A percentile compares a stretch with the other conserved stretches of the same genome.
Evolutionary conservation across 2,797 vertebrate species (phyloP).

Genomic region (Epinephelus awoara): DNA sequence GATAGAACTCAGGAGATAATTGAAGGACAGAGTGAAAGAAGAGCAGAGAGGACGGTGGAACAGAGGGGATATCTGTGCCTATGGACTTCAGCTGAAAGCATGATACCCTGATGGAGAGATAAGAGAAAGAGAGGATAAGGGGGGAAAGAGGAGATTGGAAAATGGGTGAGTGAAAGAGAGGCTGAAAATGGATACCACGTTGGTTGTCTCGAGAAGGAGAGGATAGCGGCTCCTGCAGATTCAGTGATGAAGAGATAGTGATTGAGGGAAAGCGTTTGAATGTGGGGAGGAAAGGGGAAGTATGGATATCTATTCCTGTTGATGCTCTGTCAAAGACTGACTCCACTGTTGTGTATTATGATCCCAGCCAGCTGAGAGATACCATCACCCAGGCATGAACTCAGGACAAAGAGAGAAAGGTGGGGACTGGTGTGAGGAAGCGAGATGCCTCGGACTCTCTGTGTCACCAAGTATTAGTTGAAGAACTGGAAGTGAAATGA

Average conservation of each 20-base stretch:
- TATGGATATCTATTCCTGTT: conserved; percentile 66
- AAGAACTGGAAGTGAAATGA: conserved; percentile 53
- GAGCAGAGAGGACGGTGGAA: conserved; percentile 70
- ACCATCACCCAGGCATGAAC: conserved; percentile 55
- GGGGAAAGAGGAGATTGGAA: conserved; percentile 66
- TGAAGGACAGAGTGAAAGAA: conserved; percentile 75
- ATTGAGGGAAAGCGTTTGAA: conserved; percentile 56
- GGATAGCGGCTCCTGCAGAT: conserved; percentile 63
- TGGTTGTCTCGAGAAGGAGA: conserved; percentile 52
- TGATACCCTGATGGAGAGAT: conserved; percentile 80
- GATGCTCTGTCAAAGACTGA: conserved; percentile 70
- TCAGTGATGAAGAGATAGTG: conserved; percentile 69
- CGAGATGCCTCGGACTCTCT: conserved; percentile 47
- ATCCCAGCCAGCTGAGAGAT: conserved; percentile 66
- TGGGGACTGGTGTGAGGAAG: conserved; percentile 40
- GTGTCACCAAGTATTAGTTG: conserved; percentile 52
- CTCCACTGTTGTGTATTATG: conserved; percentile 71
- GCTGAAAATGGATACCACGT: conserved; percentile 66
- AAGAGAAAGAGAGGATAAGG: conserved; percentile 65
- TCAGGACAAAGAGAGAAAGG: conserved; percentile 50
- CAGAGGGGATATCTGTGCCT: conserved; percentile 74
- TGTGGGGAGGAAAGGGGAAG: conserved; percentile 53
- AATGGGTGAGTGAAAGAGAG: conserved; percentile 65
- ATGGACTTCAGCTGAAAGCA: conserved; percentile 69
- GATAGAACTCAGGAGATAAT: conserved; percentile 66